A percentile compares a stretch with the other conserved stretches of the same genome.
Conservation (phyloP, 2,113 vertebrate genomes). For the Glareola pratincola region DNA sequence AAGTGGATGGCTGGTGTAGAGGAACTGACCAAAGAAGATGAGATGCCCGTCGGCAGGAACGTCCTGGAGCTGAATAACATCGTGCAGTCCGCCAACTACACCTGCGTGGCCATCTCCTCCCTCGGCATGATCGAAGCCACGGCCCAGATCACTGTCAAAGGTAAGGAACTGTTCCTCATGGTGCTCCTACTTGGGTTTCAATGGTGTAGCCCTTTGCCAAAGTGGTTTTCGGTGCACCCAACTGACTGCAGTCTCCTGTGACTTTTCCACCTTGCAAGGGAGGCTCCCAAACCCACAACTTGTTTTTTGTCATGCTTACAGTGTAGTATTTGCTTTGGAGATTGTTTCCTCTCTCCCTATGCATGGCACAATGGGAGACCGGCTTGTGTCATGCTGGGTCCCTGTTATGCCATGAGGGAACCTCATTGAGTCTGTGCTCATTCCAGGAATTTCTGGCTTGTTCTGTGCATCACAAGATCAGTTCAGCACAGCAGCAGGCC, state of each 20-base stretch:
- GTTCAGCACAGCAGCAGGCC: background rate
- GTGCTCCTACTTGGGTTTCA: background rate
- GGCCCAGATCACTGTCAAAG: slow-evolving; percentile 95
- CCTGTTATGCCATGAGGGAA: background rate
- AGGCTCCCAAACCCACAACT: background rate
- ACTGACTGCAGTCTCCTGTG: background rate
- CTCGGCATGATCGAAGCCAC: slow-evolving; percentile 93
- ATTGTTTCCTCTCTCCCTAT: background rate
- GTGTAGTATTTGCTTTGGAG: background rate
- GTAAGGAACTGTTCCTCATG: slow-evolving; percentile 12
- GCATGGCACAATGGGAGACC: too few relatives aligned
- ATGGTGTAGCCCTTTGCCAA: background rate
- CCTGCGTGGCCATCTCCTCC: slow-evolving; percentile 94
- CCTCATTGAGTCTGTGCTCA: background rate
- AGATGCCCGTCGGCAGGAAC: slow-evolving; percentile 93
- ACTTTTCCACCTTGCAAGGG: background rate
- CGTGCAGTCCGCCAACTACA: slow-evolving; percentile 91
- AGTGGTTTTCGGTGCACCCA: background rate
- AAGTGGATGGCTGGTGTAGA: slow-evolving; percentile 90
- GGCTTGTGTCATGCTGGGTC: background rate
- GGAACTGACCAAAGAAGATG: slow-evolving; percentile 91
- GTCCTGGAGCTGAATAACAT: slow-evolving; percentile 92
- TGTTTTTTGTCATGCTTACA: background rate
- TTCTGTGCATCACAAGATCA: background rate
- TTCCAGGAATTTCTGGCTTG: background rate